Conservation (phyloP, 2,888 invertebrate genomes). For the Ellobium chinense region DNA sequence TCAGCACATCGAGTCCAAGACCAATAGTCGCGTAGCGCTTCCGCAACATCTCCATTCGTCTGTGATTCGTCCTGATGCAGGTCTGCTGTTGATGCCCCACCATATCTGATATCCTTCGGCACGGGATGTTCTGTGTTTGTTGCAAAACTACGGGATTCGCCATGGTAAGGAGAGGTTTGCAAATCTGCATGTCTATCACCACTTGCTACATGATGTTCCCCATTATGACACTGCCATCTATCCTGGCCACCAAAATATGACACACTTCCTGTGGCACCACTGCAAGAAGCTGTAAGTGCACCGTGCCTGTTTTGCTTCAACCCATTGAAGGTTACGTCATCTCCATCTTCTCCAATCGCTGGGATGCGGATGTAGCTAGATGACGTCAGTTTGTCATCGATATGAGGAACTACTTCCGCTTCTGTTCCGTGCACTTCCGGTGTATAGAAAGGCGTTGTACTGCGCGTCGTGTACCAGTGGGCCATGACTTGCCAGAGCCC, state of each 20-base stretch:
- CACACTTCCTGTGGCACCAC: background rate
- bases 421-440: background rate
- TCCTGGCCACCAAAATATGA: background rate
- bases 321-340: background rate
- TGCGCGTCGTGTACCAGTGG: background rate
- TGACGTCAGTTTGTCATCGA: background rate
- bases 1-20: conserved; percentile 71
- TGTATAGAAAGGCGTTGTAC: background rate
- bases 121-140: background rate
- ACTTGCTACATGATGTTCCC: background rate
- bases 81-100: background rate
- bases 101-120: background rate
- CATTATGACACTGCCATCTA: background rate
- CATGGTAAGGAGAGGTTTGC: no score
- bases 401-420: background rate
- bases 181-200: no score
- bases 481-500: background rate
- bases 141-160: no score
- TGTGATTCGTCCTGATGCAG: background rate
- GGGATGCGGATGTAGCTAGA: background rate
- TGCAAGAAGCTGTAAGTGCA: background rate
- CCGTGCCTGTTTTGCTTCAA: background rate
- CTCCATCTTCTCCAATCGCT: background rate
- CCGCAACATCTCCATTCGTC: background rate
- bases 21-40: conserved; percentile 57